Evolutionary conservation across 2,113 vertebrate genomes (phyloP), one percentile per base, ranked within the genome.

Genomic region (Leptocoma aspasia): DNA sequence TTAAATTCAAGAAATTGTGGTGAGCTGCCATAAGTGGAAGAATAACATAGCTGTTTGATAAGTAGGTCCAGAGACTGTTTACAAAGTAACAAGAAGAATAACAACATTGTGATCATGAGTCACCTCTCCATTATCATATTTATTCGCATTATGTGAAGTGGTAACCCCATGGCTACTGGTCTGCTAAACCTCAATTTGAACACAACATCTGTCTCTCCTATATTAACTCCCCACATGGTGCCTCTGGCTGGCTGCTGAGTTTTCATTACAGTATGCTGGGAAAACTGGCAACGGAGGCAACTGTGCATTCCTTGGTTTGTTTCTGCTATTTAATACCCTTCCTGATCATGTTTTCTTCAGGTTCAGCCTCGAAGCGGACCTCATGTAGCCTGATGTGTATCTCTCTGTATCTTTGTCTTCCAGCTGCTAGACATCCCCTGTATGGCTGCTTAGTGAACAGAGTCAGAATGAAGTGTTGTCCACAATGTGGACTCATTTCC

Each of bases 131-230:
- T 63, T 59, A 61, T 10, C 1, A 2, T 14, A 42, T n/a, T 53
- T 41, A 68, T 35, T 17, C 0, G 0, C 27, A 39, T 63, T 85
- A 50, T 63, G 13, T 72, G 27, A 88, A 64, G 14, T 19, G 27
- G 23, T 44, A 86, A 52, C 1, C 17, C n/a, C 17, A 22, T 15
- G 26, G 41, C 17, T 65, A 37, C 37, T 27, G 12, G 18, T 42
- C 30, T 92, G 61, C 20, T 60, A 44, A 60, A 80, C 24, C 60
- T 15, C 5, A 5, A 10, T 35, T 59, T 70, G 20, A 80, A 45
- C 16, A 39, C 13, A 39, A 11, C 17, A 26, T 37, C 15, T 2
- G 1, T 5, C 17, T 80, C n/a, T 86, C 39, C n/a, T 3, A 0
- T 19, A 13, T 52, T 35, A 73, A 77, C 24, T 56, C 26, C 24